phyloP scores from a whole-genome alignment of 2,797 vertebrate species.

The Okamejei kenojei region DNA sequence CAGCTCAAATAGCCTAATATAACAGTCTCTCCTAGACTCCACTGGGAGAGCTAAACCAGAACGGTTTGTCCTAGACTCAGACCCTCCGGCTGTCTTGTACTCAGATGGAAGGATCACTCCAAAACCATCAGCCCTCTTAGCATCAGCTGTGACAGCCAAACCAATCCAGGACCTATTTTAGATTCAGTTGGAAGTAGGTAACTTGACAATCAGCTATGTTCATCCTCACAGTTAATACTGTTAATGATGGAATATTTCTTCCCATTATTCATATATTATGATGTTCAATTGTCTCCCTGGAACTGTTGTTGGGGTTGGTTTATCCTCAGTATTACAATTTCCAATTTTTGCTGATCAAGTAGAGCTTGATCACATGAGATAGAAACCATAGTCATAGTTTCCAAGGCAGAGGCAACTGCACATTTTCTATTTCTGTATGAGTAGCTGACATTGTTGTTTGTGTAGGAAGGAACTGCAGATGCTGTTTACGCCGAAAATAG shows the following conservation, averaged over 20 bases:
- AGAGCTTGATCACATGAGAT: background rate
- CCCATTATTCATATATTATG: background rate
- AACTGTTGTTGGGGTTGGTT: background rate
- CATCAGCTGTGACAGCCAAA: background rate
- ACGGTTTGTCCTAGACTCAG: background rate
- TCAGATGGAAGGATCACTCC: background rate
- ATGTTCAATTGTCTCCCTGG: background rate
- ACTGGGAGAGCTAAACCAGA: background rate
- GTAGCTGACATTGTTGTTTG: background rate
- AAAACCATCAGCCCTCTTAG: background rate
- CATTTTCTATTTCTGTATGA: background rate
- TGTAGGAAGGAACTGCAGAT: too few relatives aligned
- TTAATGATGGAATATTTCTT: background rate
- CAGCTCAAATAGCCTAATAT: background rate
- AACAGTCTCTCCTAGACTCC: background rate
- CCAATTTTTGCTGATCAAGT: background rate
- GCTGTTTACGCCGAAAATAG: too few relatives aligned
- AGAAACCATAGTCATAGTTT: background rate
- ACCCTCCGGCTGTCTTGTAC: background rate
- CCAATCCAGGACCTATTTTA: background rate
- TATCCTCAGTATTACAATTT: background rate
- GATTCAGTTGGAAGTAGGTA: background rate
- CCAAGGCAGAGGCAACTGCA: background rate
- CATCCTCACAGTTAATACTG: background rate
- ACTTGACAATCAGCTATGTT: background rate